Conservation (phyloP, 1,140 invertebrate genomes). For the Aphis craccivora region DNA sequence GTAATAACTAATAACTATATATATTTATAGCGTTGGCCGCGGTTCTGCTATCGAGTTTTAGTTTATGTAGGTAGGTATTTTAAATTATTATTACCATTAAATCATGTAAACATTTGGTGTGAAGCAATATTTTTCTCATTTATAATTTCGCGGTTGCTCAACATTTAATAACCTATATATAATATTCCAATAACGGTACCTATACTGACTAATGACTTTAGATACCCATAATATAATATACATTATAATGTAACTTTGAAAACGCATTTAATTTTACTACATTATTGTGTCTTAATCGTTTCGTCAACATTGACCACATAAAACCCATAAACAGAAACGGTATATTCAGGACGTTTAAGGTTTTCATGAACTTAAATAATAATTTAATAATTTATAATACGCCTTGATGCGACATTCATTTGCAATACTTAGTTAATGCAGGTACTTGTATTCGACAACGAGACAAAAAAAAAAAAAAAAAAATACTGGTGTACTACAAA, state of each 20-base stretch:
- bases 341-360: neutral
- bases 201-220: neutral
- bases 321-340: neutral
- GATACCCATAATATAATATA: neutral
- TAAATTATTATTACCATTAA: neutral
- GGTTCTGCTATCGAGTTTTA: neutral
- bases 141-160: neutral
- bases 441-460: neutral
- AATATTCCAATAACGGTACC: neutral
- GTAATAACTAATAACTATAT: neutral
- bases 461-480: neutral
- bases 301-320: neutral
- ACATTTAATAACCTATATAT: slow-evolving; percentile 20
- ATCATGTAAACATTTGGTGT: neutral
- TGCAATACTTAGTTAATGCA: neutral
- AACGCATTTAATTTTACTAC: neutral
- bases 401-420: neutral
- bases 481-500: neutral
- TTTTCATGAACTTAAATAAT: neutral
- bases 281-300: neutral
- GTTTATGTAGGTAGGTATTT: neutral
- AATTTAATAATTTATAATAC: neutral
- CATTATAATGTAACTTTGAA: neutral
- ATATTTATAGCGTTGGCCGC: neutral
- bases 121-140: neutral